These are phyloP conservation scores for Natrix natrix DNA, from an alignment of 2,797 vertebrate species.

Conservation along the genomic window DNA sequence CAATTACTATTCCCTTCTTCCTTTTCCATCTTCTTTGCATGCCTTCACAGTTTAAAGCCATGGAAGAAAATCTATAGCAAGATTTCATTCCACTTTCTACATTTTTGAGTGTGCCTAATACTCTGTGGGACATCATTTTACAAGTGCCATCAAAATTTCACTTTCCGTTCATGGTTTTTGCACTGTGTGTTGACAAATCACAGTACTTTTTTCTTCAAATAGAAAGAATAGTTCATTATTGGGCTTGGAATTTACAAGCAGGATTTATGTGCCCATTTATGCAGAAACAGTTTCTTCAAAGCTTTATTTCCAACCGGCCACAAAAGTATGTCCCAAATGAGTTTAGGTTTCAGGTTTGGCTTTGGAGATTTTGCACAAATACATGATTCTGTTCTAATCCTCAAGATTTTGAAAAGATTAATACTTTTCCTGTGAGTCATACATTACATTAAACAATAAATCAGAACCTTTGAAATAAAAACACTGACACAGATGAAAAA, in stretches of 20 bases:
- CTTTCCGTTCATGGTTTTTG: background rate
- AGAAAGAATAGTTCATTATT: background rate
- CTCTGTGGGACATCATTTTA: background rate
- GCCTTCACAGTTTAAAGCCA: background rate
- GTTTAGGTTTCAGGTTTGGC: slow-evolving; percentile 47
- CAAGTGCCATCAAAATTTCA: background rate
- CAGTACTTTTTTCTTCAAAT: background rate
- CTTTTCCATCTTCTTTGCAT: background rate
- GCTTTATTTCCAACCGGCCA: background rate
- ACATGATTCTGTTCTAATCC: slow-evolving; percentile 67
- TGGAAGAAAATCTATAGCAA: background rate
- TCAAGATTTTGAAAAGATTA: slow-evolving; percentile 56
- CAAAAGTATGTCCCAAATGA: slow-evolving; percentile 5
- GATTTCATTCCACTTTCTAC: background rate
- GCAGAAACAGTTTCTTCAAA: background rate
- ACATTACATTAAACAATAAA: slow-evolving; percentile 69
- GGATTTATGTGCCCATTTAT: background rate
- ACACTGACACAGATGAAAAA: slow-evolving; percentile 48
- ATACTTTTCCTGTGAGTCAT: slow-evolving; percentile 70
- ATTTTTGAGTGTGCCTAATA: background rate
- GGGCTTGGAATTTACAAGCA: background rate
- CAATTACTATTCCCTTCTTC: background rate
- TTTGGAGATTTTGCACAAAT: slow-evolving; percentile 62
- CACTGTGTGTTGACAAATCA: background rate
- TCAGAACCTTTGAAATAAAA: slow-evolving; percentile 34